phyloP scores from a whole-genome alignment of 2,113 vertebrate genomes.

The Tychaedon coryphoeus region DNA sequence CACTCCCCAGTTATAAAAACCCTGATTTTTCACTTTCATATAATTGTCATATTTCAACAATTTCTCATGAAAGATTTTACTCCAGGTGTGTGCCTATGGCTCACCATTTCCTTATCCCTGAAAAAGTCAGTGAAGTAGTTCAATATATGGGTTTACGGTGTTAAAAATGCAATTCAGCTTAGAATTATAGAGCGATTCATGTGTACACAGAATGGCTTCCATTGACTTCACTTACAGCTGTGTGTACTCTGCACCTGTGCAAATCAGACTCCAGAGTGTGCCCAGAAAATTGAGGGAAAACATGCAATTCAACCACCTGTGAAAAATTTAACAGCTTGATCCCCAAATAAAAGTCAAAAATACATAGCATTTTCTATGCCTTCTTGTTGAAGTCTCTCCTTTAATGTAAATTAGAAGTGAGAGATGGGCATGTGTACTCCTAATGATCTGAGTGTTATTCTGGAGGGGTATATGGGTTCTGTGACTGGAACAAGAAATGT shows the following conservation, averaged over 20 bases:
- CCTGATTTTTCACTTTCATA: not conserved
- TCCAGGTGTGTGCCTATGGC: not conserved
- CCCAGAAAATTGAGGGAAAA: conserved; percentile 10
- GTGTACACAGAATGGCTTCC: not conserved
- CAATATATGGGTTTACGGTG: not conserved
- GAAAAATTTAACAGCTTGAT: not conserved
- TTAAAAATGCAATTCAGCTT: not conserved
- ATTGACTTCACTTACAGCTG: conserved; percentile 38
- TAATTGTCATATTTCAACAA: not conserved
- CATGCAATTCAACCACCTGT: conserved; percentile 3
- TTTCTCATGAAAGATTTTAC: not conserved
- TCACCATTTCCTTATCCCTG: not conserved
- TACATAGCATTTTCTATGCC: not conserved
- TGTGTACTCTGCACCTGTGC: conserved; percentile 47
- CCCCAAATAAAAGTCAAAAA: not conserved
- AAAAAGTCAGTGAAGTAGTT: not conserved
- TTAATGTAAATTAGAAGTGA: not conserved
- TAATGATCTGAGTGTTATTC: not conserved
- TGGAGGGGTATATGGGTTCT: not conserved
- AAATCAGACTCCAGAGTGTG: conserved; percentile 17
- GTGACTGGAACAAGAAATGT: not conserved
- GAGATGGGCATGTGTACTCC: not conserved
- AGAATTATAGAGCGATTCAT: not conserved
- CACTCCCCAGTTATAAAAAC: not conserved
- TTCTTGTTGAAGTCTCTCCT: not conserved